Evolutionary conservation across 1,140 invertebrate genomes (phyloP).

Genomic region (Macrotrachela quadricornifera): DNA sequence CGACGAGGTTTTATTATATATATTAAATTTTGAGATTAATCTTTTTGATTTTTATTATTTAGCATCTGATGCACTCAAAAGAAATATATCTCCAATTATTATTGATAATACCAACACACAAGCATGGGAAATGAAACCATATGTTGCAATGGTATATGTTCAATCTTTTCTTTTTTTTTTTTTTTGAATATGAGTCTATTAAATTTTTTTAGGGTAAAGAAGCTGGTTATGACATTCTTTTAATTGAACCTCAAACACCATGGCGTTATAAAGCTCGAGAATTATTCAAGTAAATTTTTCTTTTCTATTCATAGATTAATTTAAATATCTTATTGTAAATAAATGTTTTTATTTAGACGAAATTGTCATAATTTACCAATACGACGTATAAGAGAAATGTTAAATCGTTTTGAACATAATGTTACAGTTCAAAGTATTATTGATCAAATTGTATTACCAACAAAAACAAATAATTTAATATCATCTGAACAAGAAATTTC

Average conservation of each 20-base stretch:
- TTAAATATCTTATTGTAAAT: too few species aligned
- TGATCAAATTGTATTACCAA: background rate
- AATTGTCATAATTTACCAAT: slow-evolving; percentile 45
- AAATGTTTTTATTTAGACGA: slow-evolving; percentile 2
- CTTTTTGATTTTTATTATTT: background rate
- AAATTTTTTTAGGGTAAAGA: background rate
- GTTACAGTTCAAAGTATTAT: slow-evolving; percentile 13
- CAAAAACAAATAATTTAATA: background rate
- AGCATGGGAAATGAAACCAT: slow-evolving; percentile 8
- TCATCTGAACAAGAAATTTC: background rate
- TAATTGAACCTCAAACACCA: slow-evolving; percentile 6
- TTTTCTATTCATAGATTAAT: too few species aligned
- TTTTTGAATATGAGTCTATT: too few species aligned
- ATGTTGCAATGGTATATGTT: slow-evolving; percentile 1
- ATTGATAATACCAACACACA: slow-evolving; percentile 8
- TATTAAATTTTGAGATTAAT: too few species aligned
- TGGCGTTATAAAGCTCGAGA: background rate
- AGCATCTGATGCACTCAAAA: slow-evolving; percentile 2
- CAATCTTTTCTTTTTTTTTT: background rate
- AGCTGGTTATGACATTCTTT: slow-evolving; percentile 2
- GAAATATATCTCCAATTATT: background rate
- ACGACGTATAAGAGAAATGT: slow-evolving; percentile 43
- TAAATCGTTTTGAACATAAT: slow-evolving; percentile 38
- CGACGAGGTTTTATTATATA: background rate
- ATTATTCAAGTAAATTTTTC: background rate